Evolutionary conservation across 2,888 invertebrate genomes (phyloP).

Genomic region (Iphiclides podalirius): DNA sequence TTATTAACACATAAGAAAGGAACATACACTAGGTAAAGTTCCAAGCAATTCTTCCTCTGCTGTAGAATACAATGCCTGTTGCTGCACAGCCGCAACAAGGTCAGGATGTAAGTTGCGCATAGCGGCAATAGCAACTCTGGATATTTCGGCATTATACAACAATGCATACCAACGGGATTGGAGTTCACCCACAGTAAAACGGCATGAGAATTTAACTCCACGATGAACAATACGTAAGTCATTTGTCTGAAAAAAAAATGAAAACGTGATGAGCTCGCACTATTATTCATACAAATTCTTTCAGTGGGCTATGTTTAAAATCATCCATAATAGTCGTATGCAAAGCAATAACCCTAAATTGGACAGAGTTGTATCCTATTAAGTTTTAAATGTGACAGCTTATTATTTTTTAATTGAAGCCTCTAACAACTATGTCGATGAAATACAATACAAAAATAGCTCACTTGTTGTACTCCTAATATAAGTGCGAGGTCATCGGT

Average conservation of each 20-base stretch:
- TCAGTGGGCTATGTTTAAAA: too few relatives aligned
- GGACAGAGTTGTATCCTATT: too few relatives aligned
- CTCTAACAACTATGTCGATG: too few relatives aligned
- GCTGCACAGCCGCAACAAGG: constrained; percentile 90
- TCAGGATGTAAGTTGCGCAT: constrained; percentile 97
- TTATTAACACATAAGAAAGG: too few relatives aligned
- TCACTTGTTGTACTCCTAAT: constrained; percentile 93
- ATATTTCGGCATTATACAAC: constrained; percentile 96
- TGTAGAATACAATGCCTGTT: constrained; percentile 92
- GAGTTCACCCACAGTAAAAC: constrained; percentile 95
- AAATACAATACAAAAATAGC: background rate
- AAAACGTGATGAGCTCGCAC: too few relatives aligned
- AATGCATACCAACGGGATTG: constrained; percentile 98
- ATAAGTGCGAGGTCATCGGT: constrained; percentile 97
- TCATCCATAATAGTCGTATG: too few relatives aligned
- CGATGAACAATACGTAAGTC: constrained; percentile 91
- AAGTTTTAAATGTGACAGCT: too few relatives aligned
- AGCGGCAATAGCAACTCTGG: constrained; percentile 93
- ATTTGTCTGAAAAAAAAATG: constrained; percentile 79
- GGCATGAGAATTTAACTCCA: constrained; percentile 97
- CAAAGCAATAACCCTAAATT: too few relatives aligned
- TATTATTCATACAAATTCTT: too few relatives aligned
- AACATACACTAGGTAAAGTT: constrained; percentile 84
- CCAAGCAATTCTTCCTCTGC: constrained; percentile 93
- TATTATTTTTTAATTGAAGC: too few relatives aligned